These are phyloP conservation scores for Geopemphigus sp. DNA, from an alignment of 1,140 invertebrate genomes.

Conservation along the genomic window DNA sequence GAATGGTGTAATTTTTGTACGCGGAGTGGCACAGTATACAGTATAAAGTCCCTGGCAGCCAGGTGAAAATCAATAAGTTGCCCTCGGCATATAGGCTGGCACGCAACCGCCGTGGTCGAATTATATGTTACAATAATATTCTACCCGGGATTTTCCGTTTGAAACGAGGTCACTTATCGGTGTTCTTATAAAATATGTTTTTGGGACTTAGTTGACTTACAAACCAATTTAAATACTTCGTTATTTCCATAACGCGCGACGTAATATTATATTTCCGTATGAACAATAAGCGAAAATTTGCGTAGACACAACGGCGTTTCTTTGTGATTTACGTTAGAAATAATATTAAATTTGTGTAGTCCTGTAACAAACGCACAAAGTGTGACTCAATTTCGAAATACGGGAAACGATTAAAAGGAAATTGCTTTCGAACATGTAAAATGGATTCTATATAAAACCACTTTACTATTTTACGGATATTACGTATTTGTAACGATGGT, in stretches of 20 bases:
- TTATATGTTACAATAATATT: conserved; percentile 44
- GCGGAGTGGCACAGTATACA: conserved; percentile 39
- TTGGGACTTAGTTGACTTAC: not conserved
- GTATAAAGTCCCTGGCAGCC: conserved; percentile 27
- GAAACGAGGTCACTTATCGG: conserved; percentile 22
- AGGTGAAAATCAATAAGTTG: conserved; percentile 49
- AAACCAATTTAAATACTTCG: not conserved
- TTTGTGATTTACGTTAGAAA: too few relatives aligned
- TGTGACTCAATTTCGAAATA: too few relatives aligned
- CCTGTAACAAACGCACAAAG: too few relatives aligned
- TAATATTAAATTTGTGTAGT: too few relatives aligned
- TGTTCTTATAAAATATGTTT: not conserved
- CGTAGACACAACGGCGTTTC: too few relatives aligned
- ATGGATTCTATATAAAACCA: not conserved
- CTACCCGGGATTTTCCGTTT: not conserved
- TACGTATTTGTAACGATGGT: too few relatives aligned
- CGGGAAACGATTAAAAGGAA: too few relatives aligned
- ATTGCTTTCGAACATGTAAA: not conserved
- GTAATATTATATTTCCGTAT: too few relatives aligned
- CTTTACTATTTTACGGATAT: too few relatives aligned
- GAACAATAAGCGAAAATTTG: too few relatives aligned
- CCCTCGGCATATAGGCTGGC: conserved; percentile 46
- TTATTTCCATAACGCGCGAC: too few relatives aligned
- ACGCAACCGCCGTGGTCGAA: conserved; percentile 43
- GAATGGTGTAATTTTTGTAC: conserved; percentile 28